These are phyloP conservation scores for Hypomecis punctinalis DNA, from an alignment of 2,888 invertebrate genomes.

Conservation along the genomic window DNA sequence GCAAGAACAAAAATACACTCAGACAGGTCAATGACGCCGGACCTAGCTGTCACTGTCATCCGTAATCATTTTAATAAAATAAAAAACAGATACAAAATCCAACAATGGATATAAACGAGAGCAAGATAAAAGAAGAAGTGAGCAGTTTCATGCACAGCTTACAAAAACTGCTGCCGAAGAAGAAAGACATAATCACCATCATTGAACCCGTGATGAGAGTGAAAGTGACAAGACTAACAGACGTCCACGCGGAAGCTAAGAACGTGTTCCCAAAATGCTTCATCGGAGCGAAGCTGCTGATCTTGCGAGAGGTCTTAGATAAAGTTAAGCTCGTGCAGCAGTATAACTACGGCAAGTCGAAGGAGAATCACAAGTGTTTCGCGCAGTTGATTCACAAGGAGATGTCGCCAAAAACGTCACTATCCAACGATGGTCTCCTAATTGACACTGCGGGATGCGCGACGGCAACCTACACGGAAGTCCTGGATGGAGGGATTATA, in stretches of 20 bases:
- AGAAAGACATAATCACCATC: conserved; percentile 63
- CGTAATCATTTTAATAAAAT: conserved; percentile 47
- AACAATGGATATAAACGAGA: conserved; percentile 77
- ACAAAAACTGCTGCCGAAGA: conserved; percentile 73
- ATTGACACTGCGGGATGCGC: conserved; percentile 73
- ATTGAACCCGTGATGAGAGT: conserved; percentile 56
- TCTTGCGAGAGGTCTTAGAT: conserved; percentile 70
- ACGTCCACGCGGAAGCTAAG: conserved; percentile 75
- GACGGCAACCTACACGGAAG: conserved; percentile 71
- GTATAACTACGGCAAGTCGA: conserved; percentile 73
- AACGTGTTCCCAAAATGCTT: conserved; percentile 77
- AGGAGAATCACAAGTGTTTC: conserved; percentile 68
- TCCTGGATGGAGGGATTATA: conserved; percentile 62
- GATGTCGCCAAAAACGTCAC: conserved; percentile 59
- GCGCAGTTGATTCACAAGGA: conserved; percentile 72
- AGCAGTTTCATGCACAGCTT: conserved; percentile 68
- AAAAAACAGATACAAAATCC: conserved; percentile 55
- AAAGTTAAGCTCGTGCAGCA: conserved; percentile 75
- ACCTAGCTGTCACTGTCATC: conserved; percentile 55
- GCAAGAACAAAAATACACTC: conserved; percentile 69
- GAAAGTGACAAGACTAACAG: conserved; percentile 63
- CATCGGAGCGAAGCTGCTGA: conserved; percentile 69
- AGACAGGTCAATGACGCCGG: conserved; percentile 75
- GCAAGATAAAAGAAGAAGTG: conserved; percentile 72
- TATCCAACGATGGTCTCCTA: conserved; percentile 63